Base-by-base conservation (phyloP, 2,113 vertebrate genomes). In the Ornithorhynchus anatinus region DNA sequence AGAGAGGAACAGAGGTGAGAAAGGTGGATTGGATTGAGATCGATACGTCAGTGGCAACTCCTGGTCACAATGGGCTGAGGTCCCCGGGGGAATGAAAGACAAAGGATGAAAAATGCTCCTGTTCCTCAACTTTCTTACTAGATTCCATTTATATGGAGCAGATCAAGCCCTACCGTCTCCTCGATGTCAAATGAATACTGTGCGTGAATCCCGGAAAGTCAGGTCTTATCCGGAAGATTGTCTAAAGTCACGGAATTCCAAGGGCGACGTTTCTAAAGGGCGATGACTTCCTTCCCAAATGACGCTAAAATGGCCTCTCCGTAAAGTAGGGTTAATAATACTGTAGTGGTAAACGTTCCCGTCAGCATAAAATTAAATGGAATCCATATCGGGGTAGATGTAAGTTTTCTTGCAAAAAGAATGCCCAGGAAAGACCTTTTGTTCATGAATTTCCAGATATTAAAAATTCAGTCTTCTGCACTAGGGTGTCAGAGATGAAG, bases 351-450 rank as follows among this genome's bases (percentile, higher is more conserved):
- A 85, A 86, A 85, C 54, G 81, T 54, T 25, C 10, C 51, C 83
- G 86, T 85, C 82, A 88, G 82, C 78, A 80, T 79, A 88, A 85
- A 86, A 86, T 59, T 65, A 82, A 88, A 86, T 77, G 72, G 81
- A 76, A 39, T 19, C 61, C 77, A 67, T 14, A 5, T 25, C 71
- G 69, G 70, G 82, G 72, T 78, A 83, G 81, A 85, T 86, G 69
- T 80, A 86, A 85, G 4, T 67, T 22, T 63, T 42, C 27, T 70
- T 48, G 74, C 59, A 61, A 77, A 85, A 80, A 35, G 36, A 25
- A 69, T 69, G 52, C 27, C n/a, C 52, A 59, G 31, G 22, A 78
- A 84, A 84, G 69, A 82, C 76, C 74, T 80, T 80, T 87, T 77
- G 62, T 72, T 72, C 48, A 32, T 32, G 14, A 75, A 44, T 13